phyloP scores from a whole-genome alignment of 2,113 vertebrate genomes.

The Ptilonorhynchus violaceus region DNA sequence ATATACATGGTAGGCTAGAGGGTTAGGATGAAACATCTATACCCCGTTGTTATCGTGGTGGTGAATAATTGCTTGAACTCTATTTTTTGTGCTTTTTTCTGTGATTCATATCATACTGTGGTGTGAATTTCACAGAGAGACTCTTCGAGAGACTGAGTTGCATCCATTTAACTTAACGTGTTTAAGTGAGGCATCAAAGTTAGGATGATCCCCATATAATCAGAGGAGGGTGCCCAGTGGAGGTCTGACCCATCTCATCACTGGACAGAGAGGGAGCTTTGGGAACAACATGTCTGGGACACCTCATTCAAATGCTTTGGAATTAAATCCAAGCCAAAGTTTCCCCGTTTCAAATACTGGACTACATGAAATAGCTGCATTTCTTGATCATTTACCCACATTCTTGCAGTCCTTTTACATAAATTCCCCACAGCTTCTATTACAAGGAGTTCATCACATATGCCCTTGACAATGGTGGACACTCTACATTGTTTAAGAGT shows the following conservation, averaged over 20 bases:
- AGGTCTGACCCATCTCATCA: not conserved
- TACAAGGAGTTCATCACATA: not conserved
- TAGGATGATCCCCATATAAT: not conserved
- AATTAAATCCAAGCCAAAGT: not conserved
- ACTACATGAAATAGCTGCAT: not conserved
- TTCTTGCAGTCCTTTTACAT: not conserved
- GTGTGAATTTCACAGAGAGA: not conserved
- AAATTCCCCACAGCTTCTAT: not conserved
- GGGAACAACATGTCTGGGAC: not conserved
- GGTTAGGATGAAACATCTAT: not conserved
- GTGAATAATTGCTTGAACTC: not conserved
- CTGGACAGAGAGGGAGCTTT: not conserved
- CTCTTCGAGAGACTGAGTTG: fast-evolving
- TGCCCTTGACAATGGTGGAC: not conserved
- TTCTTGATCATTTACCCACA: not conserved
- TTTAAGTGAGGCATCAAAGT: not conserved
- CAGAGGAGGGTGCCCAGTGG: not conserved
- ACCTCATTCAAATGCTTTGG: not conserved
- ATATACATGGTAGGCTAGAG: not conserved
- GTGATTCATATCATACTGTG: not conserved
- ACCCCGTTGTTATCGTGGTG: not conserved
- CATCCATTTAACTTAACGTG: not conserved
- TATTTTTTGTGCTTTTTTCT: not conserved
- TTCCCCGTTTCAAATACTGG: not conserved
- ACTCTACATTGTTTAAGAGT: not conserved